These are phyloP conservation scores for Cetoscarus ocellatus DNA, from an alignment of 2,797 vertebrate genomes.

Conservation along the genomic window DNA sequence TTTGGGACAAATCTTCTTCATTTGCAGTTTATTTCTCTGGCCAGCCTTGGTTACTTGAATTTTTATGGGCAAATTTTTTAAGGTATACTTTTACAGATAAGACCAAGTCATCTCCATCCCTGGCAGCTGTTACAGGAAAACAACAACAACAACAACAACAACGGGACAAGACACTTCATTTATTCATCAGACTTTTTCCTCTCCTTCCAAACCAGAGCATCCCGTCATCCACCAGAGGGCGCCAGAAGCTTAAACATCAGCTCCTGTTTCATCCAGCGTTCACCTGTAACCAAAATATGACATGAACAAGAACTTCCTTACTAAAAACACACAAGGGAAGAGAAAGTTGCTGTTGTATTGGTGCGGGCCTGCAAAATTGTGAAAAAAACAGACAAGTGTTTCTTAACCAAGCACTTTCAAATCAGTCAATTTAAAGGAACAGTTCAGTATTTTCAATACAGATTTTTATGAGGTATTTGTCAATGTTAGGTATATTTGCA, in stretches of 20 bases:
- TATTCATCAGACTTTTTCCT: constrained; percentile 2
- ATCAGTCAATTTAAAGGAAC: too few relatives aligned
- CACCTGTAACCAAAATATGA: neutral
- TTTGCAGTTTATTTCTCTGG: constrained; percentile 8
- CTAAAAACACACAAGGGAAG: neutral
- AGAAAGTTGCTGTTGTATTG: too few relatives aligned
- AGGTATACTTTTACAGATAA: neutral
- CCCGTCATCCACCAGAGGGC: neutral
- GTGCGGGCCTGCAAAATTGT: too few relatives aligned
- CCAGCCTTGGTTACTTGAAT: constrained; percentile 22
- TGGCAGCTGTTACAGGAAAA: too few relatives aligned
- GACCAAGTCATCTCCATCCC: neutral
- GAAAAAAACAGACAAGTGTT: too few relatives aligned
- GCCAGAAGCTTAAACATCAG: constrained; percentile 4
- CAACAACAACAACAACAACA: too few relatives aligned
- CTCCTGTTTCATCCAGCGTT: constrained; percentile 13
- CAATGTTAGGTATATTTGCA: too few relatives aligned
- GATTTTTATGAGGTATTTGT: too few relatives aligned
- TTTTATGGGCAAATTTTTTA: neutral
- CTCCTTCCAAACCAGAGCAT: constrained; percentile 5
- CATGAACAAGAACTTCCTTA: neutral
- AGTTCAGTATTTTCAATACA: too few relatives aligned
- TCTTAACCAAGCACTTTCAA: too few relatives aligned
- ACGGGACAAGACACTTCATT: neutral
- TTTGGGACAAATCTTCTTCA: neutral